These are phyloP conservation scores for Coreius guichenoti DNA, from an alignment of 2,797 vertebrate species.

Conservation along the genomic window DNA sequence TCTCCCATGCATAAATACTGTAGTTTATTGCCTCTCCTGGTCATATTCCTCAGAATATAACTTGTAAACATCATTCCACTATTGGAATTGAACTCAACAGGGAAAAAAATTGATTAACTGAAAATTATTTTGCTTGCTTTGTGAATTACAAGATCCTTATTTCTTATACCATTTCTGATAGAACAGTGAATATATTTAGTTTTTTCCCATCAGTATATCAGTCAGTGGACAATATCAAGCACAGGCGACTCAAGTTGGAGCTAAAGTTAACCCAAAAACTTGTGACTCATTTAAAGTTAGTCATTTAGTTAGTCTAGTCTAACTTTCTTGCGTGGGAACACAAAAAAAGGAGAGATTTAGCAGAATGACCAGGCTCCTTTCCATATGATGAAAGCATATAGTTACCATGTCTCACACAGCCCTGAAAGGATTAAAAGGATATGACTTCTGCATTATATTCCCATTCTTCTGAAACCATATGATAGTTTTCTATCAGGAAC, in stretches of 20 bases:
- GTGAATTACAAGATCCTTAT: slow-evolving; percentile 20
- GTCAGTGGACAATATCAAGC: slow-evolving; percentile 88
- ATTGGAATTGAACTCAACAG: slow-evolving; percentile 66
- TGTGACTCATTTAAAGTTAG: not conserved
- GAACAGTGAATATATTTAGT: slow-evolving; percentile 23
- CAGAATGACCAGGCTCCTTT: not conserved
- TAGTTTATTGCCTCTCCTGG: slow-evolving; percentile 83
- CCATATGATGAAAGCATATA: not conserved
- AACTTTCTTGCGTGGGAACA: not conserved
- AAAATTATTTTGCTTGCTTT: slow-evolving; percentile 30
- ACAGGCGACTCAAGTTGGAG: slow-evolving; percentile 57
- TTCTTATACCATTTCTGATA: not conserved
- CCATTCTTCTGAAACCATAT: not conserved
- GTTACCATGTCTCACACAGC: not conserved
- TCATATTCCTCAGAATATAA: slow-evolving; percentile 69
- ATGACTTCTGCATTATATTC: not conserved
- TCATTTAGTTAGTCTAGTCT: not conserved
- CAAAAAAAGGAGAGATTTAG: not conserved
- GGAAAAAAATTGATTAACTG: slow-evolving; percentile 49
- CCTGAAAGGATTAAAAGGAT: not conserved
- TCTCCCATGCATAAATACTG: slow-evolving; percentile 58
- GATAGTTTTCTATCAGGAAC: not conserved
- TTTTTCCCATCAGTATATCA: slow-evolving; percentile 56
- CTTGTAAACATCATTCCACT: slow-evolving; percentile 64
- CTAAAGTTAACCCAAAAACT: not conserved